Percentiles rank a stretch among this genome's conserved stretches.
phyloP scores from a whole-genome alignment of 2,113 vertebrate genomes.

The Thalassoma bifasciatum region DNA sequence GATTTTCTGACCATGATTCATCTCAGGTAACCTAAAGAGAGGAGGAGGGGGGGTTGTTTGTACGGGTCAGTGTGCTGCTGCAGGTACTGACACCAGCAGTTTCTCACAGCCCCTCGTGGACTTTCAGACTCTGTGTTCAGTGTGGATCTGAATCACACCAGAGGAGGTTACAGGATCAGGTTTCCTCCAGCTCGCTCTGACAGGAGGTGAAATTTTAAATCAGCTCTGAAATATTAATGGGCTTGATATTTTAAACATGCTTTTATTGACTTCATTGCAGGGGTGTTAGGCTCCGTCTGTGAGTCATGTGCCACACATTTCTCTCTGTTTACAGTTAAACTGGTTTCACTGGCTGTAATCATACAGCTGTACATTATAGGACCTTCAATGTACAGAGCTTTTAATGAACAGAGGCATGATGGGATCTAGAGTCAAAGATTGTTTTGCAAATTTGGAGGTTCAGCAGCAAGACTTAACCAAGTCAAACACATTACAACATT shows the following conservation, averaged over 20 bases:
- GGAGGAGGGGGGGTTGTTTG: constrained; percentile 10
- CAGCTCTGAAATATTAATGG: neutral
- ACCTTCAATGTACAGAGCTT: neutral
- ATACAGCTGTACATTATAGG: too few species aligned
- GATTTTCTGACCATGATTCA: constrained; percentile 30
- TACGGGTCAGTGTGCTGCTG: constrained; percentile 21
- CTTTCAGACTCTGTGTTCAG: neutral
- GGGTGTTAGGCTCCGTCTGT: too few species aligned
- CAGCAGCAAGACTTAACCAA: constrained; percentile 1
- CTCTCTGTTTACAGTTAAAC: neutral
- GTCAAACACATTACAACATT: neutral
- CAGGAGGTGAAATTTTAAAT: neutral
- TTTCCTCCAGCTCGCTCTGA: neutral
- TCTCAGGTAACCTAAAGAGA: constrained; percentile 53
- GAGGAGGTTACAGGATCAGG: neutral
- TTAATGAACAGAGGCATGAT: neutral
- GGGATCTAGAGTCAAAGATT: neutral
- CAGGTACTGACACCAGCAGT: constrained; percentile 24
- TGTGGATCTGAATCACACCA: constrained; percentile 11
- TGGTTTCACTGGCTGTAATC: neutral
- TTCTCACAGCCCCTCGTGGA: constrained; percentile 7
- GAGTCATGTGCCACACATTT: too few species aligned
- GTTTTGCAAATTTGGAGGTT: neutral
- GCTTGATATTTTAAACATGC: neutral
- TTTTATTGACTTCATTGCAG: neutral